Base-by-base conservation (phyloP, 2,888 invertebrate species). In the Noctua janthe region DNA sequence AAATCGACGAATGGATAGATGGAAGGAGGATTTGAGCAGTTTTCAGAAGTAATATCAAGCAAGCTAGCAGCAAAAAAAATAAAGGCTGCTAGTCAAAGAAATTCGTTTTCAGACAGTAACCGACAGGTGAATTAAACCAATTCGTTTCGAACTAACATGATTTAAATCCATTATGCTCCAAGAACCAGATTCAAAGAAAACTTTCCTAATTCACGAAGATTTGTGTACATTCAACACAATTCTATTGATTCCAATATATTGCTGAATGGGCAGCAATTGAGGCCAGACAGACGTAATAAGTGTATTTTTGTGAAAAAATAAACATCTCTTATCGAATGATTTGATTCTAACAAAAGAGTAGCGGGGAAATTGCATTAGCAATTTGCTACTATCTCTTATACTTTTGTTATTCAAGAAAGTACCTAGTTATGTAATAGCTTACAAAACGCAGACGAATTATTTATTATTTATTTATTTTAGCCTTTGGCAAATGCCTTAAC, bases 331-430 rank as follows among this genome's bases (percentile, higher is more conserved):
- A 72, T 62, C 49, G 51, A 75, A 59, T 77, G 75, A 66, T 82
- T 78, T 75, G 43, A 64, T 76, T 71, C n/a, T 74, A 76, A 85
- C 77, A 81, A 85, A 67, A 71, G 64, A 66, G 64, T 56, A 82
- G 49, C 62, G 29, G 66, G 66, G 49, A 67, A 81, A 71, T 29
- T 39, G 7, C 51, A 23, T 62, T 56, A 35, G 20, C 51, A 47
- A 81, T 74, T 20, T 72, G 67, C 39, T 5, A n/a, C 39, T 43
- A 75, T 64, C 43, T 85, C 20, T 67, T 71, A 23, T 54, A 39
- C 47, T 71, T 62, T 76, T 71, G 70, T 82, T 76, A 66, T 75
- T 71, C n/a, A 51, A 66, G 56, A 72, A 67, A 72, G 29, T 64
- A 69, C 13, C 15, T 43, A 7, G 74, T 70, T 49, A 51, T 56